phyloP scores from a whole-genome alignment of 1,140 invertebrate genomes.

The Microplitis demolitor region DNA sequence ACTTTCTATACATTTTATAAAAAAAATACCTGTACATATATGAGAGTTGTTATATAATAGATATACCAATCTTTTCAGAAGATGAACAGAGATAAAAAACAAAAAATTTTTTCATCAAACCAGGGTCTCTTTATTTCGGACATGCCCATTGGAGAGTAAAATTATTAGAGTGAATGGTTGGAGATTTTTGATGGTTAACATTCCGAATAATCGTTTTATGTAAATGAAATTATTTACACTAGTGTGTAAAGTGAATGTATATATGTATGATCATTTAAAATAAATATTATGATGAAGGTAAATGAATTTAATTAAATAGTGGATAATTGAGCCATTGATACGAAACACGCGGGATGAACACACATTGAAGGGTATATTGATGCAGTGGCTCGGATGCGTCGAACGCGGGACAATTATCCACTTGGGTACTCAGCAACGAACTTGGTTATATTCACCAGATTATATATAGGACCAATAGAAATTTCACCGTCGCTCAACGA shows the following conservation, averaged over 20 bases:
- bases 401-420: slow-evolving; percentile 3
- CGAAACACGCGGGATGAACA: not conserved
- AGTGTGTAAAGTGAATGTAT: too few relatives aligned
- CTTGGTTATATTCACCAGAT: slow-evolving; percentile 1
- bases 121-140: too few relatives aligned
- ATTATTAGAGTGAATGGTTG: too few relatives aligned
- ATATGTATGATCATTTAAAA: too few relatives aligned
- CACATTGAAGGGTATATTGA: not conserved
- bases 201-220: too few relatives aligned
- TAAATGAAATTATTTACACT: too few relatives aligned
- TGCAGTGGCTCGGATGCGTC: not conserved
- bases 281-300: not conserved
- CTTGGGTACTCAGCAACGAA: not conserved
- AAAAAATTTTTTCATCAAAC: too few relatives aligned
- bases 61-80: too few relatives aligned
- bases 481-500: not conserved
- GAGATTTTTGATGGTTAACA: too few relatives aligned
- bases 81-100: too few relatives aligned
- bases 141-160: too few relatives aligned
- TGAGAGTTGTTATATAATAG: too few relatives aligned
- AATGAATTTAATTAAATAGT: not conserved
- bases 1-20: not conserved
- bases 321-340: not conserved
- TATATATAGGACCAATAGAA: slow-evolving; percentile 4
- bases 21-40: not conserved